Percentiles rank a stretch among this genome's conserved stretches.
phyloP scores from a whole-genome alignment of 30 jellyfish, hydroid and myxozoan species.

The Aurelia aurita region DNA sequence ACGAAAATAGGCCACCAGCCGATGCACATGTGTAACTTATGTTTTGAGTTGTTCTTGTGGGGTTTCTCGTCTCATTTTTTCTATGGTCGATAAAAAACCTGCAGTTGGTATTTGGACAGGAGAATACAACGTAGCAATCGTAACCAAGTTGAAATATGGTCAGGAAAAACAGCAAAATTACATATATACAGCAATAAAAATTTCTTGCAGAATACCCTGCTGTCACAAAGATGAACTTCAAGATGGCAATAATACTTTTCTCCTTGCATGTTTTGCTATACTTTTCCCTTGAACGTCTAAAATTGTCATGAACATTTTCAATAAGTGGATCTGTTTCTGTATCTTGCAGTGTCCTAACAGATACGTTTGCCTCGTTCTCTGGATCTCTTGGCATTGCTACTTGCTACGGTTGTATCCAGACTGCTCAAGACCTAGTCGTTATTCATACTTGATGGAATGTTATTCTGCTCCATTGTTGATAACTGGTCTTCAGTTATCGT shows the following conservation, averaged over 20 bases:
- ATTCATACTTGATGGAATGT: too few relatives aligned
- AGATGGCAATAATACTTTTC: background rate
- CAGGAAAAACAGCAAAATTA: background rate
- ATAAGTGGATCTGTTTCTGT: background rate
- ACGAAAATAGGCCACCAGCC: too few relatives aligned
- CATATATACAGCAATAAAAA: background rate
- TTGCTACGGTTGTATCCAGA: too few relatives aligned
- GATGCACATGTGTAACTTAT: too few relatives aligned
- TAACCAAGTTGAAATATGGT: slow-evolving; percentile 27
- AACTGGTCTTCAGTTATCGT: too few relatives aligned
- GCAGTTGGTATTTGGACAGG: slow-evolving; percentile 34
- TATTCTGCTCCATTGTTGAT: too few relatives aligned
- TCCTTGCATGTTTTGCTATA: background rate
- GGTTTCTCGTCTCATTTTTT: background rate
- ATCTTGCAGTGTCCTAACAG: too few relatives aligned
- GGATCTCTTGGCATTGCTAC: too few relatives aligned
- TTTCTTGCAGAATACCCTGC: slow-evolving; percentile 28
- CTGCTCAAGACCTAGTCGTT: too few relatives aligned
- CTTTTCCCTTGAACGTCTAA: background rate
- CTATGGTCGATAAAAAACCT: slow-evolving; percentile 4
- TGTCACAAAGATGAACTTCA: background rate
- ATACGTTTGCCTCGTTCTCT: too few relatives aligned
- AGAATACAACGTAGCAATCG: slow-evolving; percentile 21
- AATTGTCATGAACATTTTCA: background rate
- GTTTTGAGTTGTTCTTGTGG: too few relatives aligned